Percentiles rank a stretch among this genome's conserved stretches.
Evolutionary conservation across 2,888 invertebrate species (phyloP).

Genomic region (Oligia fasciuncula): DNA sequence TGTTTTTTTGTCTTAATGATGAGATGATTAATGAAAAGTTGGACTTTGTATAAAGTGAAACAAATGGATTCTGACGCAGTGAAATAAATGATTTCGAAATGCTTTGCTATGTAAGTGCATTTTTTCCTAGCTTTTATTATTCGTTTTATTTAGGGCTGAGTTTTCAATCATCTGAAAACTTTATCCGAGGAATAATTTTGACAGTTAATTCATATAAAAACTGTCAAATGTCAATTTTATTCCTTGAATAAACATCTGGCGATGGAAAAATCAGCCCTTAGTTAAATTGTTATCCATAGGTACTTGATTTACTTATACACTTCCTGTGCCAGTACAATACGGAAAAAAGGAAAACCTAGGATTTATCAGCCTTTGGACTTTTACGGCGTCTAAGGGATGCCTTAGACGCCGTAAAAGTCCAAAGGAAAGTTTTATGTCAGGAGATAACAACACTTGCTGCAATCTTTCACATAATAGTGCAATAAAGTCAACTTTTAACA

Average conservation of each 20-base stretch:
- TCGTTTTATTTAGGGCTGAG: background rate
- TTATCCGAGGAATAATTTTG: too few relatives aligned
- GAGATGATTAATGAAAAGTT: background rate
- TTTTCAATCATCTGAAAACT: too few relatives aligned
- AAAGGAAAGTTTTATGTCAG: slow-evolving; percentile 15
- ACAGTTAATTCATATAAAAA: too few relatives aligned
- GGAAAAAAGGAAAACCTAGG: background rate
- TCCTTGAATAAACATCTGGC: too few relatives aligned
- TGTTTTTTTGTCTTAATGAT: background rate
- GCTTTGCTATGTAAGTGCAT: slow-evolving; percentile 86
- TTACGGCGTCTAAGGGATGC: too few relatives aligned
- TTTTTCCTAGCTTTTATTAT: background rate
- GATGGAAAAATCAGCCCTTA: too few relatives aligned
- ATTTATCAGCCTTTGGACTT: too few relatives aligned
- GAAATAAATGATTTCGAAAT: slow-evolving; percentile 77
- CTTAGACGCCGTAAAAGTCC: slow-evolving; percentile 16
- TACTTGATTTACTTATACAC: background rate
- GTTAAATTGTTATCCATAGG: background rate
- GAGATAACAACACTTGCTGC: slow-evolving; percentile 6
- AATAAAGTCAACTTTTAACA: slow-evolving; percentile 23
- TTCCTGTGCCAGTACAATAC: background rate
- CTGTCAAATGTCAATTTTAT: too few relatives aligned
- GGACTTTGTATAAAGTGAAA: slow-evolving; percentile 46
- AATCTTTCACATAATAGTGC: slow-evolving; percentile 30
- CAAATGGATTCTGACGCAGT: slow-evolving; percentile 62